A percentile compares a stretch with the other conserved stretches of the same genome.
These are phyloP conservation scores for Hemibagrus guttatus DNA, from an alignment of 2,797 vertebrate genomes.

Conservation along the genomic window DNA sequence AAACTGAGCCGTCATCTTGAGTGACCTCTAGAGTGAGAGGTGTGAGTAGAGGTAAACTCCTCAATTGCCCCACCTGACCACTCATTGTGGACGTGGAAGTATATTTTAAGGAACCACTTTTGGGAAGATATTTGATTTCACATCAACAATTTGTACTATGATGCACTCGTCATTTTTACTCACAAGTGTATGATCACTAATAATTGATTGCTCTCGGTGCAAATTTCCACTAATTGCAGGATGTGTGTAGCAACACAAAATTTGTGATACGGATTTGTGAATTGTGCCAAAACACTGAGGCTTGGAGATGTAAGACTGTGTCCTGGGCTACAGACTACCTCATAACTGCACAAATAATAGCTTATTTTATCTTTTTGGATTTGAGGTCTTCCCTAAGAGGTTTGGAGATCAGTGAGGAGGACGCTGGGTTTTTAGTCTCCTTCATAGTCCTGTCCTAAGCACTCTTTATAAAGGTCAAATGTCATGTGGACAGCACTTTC, in stretches of 20 bases:
- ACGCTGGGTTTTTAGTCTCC: neutral
- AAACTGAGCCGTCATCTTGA: neutral
- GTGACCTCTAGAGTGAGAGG: neutral
- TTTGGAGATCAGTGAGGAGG: neutral
- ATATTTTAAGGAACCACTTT: conserved; percentile 7
- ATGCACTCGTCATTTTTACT: no score
- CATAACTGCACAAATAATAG: no score
- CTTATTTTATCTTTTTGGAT: neutral
- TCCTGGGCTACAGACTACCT: neutral
- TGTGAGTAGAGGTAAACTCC: neutral
- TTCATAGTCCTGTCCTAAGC: neutral
- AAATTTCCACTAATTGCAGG: neutral
- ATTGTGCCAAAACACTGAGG: neutral
- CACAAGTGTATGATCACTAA: neutral
- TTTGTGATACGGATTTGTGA: neutral
- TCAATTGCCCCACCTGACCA: neutral
- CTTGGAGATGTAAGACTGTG: neutral
- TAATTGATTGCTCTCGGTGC: neutral
- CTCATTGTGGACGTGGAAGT: neutral
- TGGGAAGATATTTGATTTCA: conserved; percentile 18
- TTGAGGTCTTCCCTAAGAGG: neutral
- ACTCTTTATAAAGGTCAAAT: neutral
- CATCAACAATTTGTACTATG: neutral
- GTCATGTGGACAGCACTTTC: neutral
- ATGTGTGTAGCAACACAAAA: neutral